Evolutionary conservation across 1,140 invertebrate genomes (phyloP).

Genomic region (Listronotus bonariensis): DNA sequence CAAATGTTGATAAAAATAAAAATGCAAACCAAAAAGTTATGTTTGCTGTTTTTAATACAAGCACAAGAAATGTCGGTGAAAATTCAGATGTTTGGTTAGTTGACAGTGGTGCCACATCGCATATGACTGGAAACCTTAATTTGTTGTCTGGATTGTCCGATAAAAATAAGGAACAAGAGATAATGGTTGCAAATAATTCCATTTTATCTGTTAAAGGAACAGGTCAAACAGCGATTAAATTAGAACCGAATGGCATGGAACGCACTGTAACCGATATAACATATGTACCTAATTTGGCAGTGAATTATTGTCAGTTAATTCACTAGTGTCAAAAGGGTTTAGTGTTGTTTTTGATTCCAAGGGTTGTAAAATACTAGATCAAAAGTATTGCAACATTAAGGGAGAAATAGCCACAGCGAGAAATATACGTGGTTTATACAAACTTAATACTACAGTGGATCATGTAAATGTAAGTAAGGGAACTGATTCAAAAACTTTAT

Average conservation of each 20-base stretch:
- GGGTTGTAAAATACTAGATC: constrained; percentile 28
- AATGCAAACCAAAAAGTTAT: too few relatives aligned
- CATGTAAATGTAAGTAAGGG: constrained; percentile 24
- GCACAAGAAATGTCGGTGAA: too few relatives aligned
- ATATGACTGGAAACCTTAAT: too few relatives aligned
- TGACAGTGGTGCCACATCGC: too few relatives aligned
- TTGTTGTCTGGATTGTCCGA: too few relatives aligned
- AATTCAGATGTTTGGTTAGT: too few relatives aligned
- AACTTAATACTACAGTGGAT: constrained; percentile 9
- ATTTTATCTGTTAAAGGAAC: constrained; percentile 16
- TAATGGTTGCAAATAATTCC: constrained; percentile 19
- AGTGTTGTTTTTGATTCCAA: constrained; percentile 28
- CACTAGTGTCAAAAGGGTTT: constrained; percentile 30
- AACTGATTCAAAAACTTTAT: constrained; percentile 22
- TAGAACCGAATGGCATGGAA: constrained; percentile 15
- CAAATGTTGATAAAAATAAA: too few relatives aligned
- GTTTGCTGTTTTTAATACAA: too few relatives aligned
- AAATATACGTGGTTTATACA: constrained; percentile 28
- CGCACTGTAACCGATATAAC: constrained; percentile 22
- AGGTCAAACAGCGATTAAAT: constrained; percentile 13
- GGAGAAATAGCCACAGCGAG: constrained; percentile 35
- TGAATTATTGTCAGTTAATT: constrained; percentile 35
- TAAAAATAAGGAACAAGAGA: too few relatives aligned
- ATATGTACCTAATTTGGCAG: constrained; percentile 37
- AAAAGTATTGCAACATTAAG: constrained; percentile 29